Conservation (phyloP, 2,797 vertebrate genomes). For the Australoheros facetus region DNA sequence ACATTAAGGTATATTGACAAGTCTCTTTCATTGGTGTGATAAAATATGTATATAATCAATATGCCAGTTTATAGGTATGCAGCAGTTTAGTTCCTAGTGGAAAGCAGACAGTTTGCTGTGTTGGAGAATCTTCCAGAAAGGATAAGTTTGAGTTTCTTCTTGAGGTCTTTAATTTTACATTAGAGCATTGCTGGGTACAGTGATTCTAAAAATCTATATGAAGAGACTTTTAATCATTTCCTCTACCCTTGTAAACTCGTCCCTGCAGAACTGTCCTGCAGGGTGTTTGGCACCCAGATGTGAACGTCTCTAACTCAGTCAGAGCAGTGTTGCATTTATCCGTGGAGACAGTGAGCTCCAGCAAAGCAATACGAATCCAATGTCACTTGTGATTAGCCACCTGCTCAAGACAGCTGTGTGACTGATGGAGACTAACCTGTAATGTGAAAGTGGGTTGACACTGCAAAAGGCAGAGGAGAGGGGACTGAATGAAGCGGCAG, state of each 20-base stretch:
- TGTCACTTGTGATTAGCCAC: slow-evolving; percentile 43
- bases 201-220: not conserved
- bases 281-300: slow-evolving; percentile 26
- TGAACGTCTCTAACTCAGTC: slow-evolving; percentile 23
- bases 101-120: not conserved
- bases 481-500: slow-evolving; percentile 8
- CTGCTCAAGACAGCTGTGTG: slow-evolving; percentile 25
- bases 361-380: slow-evolving; percentile 29
- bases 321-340: slow-evolving; percentile 22
- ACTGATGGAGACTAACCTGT: slow-evolving; percentile 26
- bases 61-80: not conserved
- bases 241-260: slow-evolving; percentile 5
- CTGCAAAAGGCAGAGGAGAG: slow-evolving; percentile 3
- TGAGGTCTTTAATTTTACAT: slow-evolving; percentile 5
- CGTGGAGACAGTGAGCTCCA: slow-evolving; percentile 6
- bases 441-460: slow-evolving; percentile 29
- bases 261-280: not conserved
- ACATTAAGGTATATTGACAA: slow-evolving; percentile 88
- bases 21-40: not conserved
- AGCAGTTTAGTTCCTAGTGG: not conserved
- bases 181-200: not conserved
- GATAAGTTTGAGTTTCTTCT: not conserved
- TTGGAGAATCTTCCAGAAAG: not conserved
- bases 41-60: not conserved
- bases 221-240: slow-evolving; percentile 17